A percentile compares a stretch with the other conserved stretches of the same genome.
Evolutionary conservation across 2,113 vertebrate species (phyloP).

Genomic region (Charadrius vociferus): DNA sequence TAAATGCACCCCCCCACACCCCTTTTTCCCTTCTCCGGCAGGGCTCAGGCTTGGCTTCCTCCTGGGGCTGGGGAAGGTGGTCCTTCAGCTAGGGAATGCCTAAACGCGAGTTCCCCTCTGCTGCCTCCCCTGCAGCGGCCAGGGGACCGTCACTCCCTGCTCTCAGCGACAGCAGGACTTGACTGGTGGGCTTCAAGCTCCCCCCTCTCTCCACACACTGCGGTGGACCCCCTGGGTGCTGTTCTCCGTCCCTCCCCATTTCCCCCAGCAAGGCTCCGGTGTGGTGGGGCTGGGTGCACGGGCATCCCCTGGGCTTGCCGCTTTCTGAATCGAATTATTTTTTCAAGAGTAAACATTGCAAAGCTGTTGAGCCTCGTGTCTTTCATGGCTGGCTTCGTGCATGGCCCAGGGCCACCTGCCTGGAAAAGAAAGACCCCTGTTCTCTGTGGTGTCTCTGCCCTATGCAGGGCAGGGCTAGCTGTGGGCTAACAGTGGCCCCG

Average conservation of each 20-base stretch:
- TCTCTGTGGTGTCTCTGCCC: not conserved
- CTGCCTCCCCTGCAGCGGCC: not conserved
- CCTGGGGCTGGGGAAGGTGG: not conserved
- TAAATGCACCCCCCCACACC: not conserved
- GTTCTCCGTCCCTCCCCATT: fast-evolving
- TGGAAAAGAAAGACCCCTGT: not conserved
- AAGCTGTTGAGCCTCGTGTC: not conserved
- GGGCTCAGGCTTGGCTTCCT: not conserved
- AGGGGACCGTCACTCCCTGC: not conserved
- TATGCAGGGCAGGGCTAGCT: not conserved
- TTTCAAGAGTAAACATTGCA: constrained; percentile 64
- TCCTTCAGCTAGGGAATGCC: not conserved
- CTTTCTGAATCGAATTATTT: constrained; percentile 55
- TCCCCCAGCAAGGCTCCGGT: not conserved
- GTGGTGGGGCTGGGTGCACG: not conserved
- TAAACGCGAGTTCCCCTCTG: fast-evolving
- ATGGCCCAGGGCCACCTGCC: not conserved
- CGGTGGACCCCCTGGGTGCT: fast-evolving
- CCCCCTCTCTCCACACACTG: not conserved
- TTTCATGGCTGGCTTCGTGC: fast-evolving
- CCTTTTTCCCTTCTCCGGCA: not conserved
- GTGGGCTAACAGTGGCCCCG: not conserved
- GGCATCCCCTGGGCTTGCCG: not conserved
- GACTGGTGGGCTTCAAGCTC: not conserved
- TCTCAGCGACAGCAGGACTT: not conserved